These are phyloP conservation scores for Solea senegalensis DNA, from an alignment of 2,113 vertebrate species.

Conservation along the genomic window DNA sequence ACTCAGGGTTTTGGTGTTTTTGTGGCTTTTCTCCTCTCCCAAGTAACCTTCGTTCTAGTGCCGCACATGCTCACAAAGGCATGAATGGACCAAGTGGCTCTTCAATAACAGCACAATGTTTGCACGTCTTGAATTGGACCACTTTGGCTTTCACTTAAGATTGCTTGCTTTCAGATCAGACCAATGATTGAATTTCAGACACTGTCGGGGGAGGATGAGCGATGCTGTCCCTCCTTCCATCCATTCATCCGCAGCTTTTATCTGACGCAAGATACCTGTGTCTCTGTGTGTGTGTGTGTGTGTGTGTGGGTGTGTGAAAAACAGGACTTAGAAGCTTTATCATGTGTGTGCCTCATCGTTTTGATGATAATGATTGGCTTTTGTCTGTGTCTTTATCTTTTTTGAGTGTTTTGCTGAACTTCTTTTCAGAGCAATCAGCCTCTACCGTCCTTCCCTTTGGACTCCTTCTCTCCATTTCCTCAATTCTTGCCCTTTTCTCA, in stretches of 20 bases:
- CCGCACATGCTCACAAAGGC: conserved; percentile 26
- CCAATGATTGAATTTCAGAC: conserved; percentile 56
- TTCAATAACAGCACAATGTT: conserved; percentile 36
- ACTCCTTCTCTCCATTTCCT: background rate
- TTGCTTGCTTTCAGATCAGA: conserved; percentile 49
- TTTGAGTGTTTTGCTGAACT: conserved; percentile 5
- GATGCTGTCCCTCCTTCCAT: conserved; percentile 24
- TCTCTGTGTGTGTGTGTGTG: conserved; percentile 29
- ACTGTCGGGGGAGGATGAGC: conserved; percentile 38
- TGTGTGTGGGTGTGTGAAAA: conserved; percentile 27
- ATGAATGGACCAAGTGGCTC: conserved; percentile 43
- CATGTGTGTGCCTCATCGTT: conserved; percentile 20
- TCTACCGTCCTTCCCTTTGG: conserved; percentile 12
- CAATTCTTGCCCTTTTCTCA: conserved; percentile 27
- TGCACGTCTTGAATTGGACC: conserved; percentile 36
- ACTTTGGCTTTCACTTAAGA: conserved; percentile 44
- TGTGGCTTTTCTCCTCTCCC: conserved; percentile 19
- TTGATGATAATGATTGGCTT: conserved; percentile 25
- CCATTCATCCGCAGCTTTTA: conserved; percentile 54
- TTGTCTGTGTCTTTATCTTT: conserved; percentile 14
- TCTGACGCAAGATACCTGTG: conserved; percentile 47
- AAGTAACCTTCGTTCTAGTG: conserved; percentile 50
- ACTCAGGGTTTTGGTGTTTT: conserved; percentile 18
- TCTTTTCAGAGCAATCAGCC: conserved; percentile 30
- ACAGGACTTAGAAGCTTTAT: background rate